These are phyloP conservation scores for Crypturellus tataupa DNA, from an alignment of 2,797 vertebrate genomes.

Conservation along the genomic window DNA sequence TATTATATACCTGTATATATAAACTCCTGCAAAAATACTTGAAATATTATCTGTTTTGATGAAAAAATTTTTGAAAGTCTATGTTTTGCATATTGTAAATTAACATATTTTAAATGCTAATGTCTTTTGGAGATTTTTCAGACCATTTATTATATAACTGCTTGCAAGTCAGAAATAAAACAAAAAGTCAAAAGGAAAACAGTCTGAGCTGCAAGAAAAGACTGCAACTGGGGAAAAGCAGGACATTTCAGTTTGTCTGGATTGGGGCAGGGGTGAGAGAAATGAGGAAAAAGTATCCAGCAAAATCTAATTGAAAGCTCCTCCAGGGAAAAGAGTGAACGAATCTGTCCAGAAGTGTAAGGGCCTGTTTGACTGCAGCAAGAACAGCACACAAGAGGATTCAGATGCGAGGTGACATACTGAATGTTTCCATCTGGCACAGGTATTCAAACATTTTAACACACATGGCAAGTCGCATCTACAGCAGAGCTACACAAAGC, in stretches of 20 bases:
- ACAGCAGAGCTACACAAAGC: neutral
- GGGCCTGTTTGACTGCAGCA: neutral
- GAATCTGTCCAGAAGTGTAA: slow-evolving; percentile 35
- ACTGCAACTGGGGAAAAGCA: neutral
- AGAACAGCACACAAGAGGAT: neutral
- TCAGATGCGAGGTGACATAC: slow-evolving; percentile 24
- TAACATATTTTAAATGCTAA: neutral
- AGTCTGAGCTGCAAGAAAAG: neutral
- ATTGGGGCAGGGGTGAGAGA: neutral
- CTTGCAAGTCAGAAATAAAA: neutral
- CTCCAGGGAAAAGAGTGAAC: neutral
- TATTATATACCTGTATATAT: no score
- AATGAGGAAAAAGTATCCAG: neutral
- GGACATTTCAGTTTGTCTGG: neutral
- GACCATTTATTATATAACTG: neutral
- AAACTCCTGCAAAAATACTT: neutral
- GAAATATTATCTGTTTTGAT: neutral
- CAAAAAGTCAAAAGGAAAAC: neutral
- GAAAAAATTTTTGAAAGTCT: neutral
- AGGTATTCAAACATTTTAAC: slow-evolving; percentile 8
- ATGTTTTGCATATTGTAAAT: neutral
- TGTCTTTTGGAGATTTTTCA: neutral
- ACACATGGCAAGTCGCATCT: neutral
- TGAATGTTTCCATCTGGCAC: slow-evolving; percentile 4
- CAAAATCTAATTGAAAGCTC: neutral